phyloP scores from a whole-genome alignment of 2,888 invertebrate genomes.

The Rhamnusium bicolor region DNA sequence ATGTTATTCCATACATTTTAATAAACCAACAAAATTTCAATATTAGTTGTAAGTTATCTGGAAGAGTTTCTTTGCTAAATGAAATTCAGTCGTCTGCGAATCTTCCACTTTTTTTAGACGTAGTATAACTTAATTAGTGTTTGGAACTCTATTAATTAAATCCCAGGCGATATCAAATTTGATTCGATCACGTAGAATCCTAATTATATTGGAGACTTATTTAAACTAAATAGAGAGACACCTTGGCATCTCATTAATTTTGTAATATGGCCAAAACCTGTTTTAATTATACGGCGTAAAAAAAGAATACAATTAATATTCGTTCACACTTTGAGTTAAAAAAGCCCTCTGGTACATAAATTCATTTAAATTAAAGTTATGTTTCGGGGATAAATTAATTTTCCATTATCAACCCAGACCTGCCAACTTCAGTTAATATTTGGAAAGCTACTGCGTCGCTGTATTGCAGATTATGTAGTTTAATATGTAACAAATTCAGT shows the following conservation, averaged over 20 bases:
- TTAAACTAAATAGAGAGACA: not conserved
- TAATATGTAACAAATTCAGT: no score
- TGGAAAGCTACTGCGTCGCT: no score
- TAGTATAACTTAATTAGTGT: not conserved
- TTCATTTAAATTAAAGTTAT: no score
- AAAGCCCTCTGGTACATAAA: no score
- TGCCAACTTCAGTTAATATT: no score
- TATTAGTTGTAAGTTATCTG: not conserved
- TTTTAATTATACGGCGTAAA: not conserved
- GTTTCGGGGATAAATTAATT: no score
- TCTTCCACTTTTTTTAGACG: not conserved
- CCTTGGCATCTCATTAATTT: not conserved
- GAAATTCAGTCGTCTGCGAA: not conserved
- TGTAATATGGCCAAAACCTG: not conserved
- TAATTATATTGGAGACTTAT: not conserved
- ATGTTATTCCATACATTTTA: no score
- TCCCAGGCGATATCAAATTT: not conserved
- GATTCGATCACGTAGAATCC: not conserved
- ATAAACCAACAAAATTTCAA: no score
- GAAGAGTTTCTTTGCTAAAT: not conserved
- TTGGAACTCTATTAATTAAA: not conserved
- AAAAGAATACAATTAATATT: not conserved
- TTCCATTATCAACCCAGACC: no score
- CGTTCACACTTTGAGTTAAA: no score
- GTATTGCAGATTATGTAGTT: no score